These are phyloP conservation scores for Calephelis nemesis DNA, from an alignment of 1,140 invertebrate genomes.

Conservation along the genomic window DNA sequence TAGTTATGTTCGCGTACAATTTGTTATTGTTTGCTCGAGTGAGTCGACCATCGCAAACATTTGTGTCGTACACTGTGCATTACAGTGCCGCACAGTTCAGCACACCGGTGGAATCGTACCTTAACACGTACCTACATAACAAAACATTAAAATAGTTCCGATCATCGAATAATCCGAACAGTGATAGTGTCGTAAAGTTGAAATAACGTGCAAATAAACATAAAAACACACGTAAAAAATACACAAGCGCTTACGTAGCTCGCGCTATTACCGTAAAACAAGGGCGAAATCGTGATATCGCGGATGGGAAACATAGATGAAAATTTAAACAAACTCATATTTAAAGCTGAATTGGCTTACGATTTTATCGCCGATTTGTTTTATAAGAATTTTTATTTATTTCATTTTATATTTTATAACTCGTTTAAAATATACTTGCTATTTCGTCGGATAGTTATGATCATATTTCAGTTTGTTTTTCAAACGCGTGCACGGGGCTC, in stretches of 20 bases:
- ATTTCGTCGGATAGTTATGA: too few species aligned
- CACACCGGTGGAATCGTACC: too few species aligned
- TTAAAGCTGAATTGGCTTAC: slow-evolving; percentile 10
- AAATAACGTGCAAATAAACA: slow-evolving; percentile 11
- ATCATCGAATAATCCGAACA: slow-evolving; percentile 9
- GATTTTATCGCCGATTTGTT: background rate
- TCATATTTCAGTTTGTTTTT: too few species aligned
- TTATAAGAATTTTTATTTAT: background rate
- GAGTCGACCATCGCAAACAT: too few species aligned
- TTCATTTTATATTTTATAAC: background rate
- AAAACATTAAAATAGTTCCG: slow-evolving; percentile 4
- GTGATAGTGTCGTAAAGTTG: slow-evolving; percentile 13
- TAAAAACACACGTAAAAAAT: slow-evolving; percentile 14
- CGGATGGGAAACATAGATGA: slow-evolving; percentile 6
- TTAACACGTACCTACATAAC: too few species aligned
- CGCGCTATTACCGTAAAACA: slow-evolving; percentile 13
- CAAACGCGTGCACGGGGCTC: too few species aligned
- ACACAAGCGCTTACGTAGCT: background rate
- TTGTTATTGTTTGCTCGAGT: too few species aligned
- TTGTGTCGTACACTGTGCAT: too few species aligned
- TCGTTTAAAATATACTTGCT: too few species aligned
- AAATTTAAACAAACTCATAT: slow-evolving; percentile 14
- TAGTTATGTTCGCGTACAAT: too few species aligned
- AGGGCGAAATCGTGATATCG: slow-evolving; percentile 10
- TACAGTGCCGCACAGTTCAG: too few species aligned